These are phyloP conservation scores for Poicephalus gulielmi DNA, from an alignment of 2,113 vertebrate species.

Conservation along the genomic window DNA sequence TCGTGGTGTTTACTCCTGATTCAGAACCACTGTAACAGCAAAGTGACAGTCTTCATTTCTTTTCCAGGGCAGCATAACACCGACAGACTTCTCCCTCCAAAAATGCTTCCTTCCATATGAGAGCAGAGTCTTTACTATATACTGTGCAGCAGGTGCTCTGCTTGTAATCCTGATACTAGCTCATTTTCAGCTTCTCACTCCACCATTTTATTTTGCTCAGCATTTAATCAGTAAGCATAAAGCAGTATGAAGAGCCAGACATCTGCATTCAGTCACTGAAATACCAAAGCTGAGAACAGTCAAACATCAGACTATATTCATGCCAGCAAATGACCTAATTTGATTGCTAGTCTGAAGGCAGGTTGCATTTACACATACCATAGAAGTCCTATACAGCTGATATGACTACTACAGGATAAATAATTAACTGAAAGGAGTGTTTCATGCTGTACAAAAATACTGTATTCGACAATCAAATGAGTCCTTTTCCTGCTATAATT, in stretches of 20 bases:
- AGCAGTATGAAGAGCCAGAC: conserved; percentile 76
- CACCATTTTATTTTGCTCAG: conserved; percentile 77
- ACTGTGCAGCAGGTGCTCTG: conserved; percentile 77
- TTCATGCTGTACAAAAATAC: conserved; percentile 75
- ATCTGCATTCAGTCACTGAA: conserved; percentile 58
- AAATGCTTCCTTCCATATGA: conserved; percentile 91
- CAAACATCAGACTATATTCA: conserved; percentile 60
- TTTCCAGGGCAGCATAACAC: conserved; percentile 82
- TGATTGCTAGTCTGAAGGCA: conserved; percentile 47
- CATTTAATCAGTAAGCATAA: conserved; percentile 84
- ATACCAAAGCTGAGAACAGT: conserved; percentile 70
- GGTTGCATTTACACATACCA: conserved; percentile 55
- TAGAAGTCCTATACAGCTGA: conserved; percentile 60
- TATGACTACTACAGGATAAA: conserved; percentile 68
- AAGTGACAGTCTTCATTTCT: conserved; percentile 3
- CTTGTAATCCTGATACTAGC: conserved; percentile 75
- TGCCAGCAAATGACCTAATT: conserved; percentile 61
- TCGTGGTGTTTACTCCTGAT: background rate
- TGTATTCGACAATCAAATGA: conserved; percentile 69
- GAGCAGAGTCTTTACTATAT: conserved; percentile 81
- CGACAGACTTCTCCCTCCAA: conserved; percentile 77
- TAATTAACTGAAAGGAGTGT: conserved; percentile 53
- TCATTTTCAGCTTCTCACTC: conserved; percentile 75
- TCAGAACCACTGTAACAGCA: background rate
- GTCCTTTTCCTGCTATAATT: conserved; percentile 67